Conservation (phyloP, 2,888 invertebrate species). For the Nephrotoma appendiculata region DNA sequence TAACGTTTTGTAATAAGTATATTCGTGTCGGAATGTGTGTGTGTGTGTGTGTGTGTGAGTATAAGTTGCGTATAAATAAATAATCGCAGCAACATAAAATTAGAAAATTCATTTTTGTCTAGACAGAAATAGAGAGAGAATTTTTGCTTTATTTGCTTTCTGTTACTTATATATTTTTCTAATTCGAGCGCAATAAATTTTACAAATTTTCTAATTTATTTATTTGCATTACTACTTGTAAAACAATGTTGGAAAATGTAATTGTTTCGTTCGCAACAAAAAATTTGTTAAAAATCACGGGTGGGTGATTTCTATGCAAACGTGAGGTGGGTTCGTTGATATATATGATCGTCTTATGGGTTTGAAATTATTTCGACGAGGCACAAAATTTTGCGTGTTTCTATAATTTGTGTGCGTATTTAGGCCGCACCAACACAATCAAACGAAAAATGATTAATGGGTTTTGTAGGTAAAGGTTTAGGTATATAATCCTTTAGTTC, state of each 20-base stretch:
- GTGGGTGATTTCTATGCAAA: not conserved
- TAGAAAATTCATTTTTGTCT: not conserved
- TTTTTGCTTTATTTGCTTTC: not conserved
- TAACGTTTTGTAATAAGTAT: not conserved
- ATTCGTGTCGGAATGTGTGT: not conserved
- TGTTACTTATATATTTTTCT: not conserved
- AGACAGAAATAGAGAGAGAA: not conserved
- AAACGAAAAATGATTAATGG: not conserved
- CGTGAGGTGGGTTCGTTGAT: not conserved
- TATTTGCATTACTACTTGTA: not conserved
- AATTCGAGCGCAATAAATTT: not conserved
- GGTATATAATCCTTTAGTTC: not conserved
- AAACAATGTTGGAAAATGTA: not conserved
- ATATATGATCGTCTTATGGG: not conserved
- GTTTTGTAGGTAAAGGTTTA: not conserved
- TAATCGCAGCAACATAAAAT: not conserved
- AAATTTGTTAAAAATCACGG: not conserved
- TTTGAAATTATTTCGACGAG: not conserved
- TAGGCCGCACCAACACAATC: not conserved
- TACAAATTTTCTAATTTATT: not conserved
- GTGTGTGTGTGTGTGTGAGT: not conserved
- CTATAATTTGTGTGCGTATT: not conserved
- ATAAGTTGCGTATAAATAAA: not conserved
- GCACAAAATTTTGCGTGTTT: not conserved
- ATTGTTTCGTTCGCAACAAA: not conserved